A percentile compares a stretch with the other conserved stretches of the same genome.
phyloP scores from a whole-genome alignment of 2,113 vertebrate genomes.

The Willisornis vidua region DNA sequence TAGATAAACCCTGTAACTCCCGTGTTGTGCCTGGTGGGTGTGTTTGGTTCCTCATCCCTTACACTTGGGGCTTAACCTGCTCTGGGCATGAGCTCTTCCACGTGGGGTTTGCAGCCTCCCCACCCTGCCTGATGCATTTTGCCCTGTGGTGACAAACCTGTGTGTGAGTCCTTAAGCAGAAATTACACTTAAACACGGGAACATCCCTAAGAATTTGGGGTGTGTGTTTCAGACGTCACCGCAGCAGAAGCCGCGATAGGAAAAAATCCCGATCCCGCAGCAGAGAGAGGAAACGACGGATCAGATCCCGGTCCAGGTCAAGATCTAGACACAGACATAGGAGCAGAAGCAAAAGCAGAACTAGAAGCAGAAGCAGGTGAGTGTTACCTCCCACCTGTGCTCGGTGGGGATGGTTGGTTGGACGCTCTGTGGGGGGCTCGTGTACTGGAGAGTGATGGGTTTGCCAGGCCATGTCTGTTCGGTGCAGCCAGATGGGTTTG shows the following conservation, averaged over 20 bases:
- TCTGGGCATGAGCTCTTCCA: neutral
- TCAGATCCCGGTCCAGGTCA: constrained; percentile 88
- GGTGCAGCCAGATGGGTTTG: neutral
- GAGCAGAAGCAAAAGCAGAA: constrained; percentile 89
- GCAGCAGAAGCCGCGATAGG: constrained; percentile 89
- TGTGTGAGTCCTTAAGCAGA: neutral
- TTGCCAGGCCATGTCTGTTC: neutral
- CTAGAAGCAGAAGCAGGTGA: constrained; percentile 93
- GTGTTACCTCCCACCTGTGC: accelerated
- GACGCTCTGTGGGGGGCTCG: accelerated
- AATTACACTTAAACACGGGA: neutral
- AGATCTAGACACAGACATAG: constrained; percentile 88
- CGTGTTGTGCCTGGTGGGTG: neutral
- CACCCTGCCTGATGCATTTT: neutral
- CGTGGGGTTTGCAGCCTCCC: neutral
- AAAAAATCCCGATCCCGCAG: constrained; percentile 88
- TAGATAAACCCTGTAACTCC: neutral
- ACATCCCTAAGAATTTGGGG: neutral
- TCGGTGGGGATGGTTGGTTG: neutral
- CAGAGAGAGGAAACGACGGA: constrained; percentile 88
- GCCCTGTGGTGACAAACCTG: neutral
- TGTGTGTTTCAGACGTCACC: constrained; percentile 82
- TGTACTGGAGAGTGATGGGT: neutral
- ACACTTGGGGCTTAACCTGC: neutral
- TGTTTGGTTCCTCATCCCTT: neutral